Base-by-base conservation (phyloP, 2,888 invertebrate species). In the Xanthorhoe spadicearia region DNA sequence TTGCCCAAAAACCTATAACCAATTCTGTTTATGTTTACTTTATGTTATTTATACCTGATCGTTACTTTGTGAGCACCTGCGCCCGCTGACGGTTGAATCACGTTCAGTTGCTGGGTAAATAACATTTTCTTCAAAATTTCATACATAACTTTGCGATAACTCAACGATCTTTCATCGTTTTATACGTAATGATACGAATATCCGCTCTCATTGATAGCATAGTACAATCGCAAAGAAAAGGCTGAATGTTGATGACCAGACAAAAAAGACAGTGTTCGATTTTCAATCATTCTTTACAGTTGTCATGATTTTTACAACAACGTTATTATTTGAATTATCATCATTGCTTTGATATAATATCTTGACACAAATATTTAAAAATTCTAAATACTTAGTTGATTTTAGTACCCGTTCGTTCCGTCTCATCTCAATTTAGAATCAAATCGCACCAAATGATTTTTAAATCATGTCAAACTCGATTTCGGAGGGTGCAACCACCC, bases 181-280 rank as follows among this genome's bases (percentile, higher is more conserved):
- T 23, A 23, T 23, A 23, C 9, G 10, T 64, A 43, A 68, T 64
- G 64, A 46, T 35, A 54, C 55, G 59, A 64, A 69, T 66, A 69
- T 71, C 71, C 71, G 68, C 68, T 49, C 61, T 19, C 32, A 1
- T 68, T 68, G 62, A 64, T 66, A 68, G 32, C 18, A 53, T 23
- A 10, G 50, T 19, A 18, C 13, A 56, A 9, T 55, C n/a, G 8
- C 2, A 43, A 19, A 13, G 9, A 48, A 56, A 56, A 43, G 13
- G 32, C 6, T 32, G 32, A 32, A 32, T 7, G 8, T 32, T 32
- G 8, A 32, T 32, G 5, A 6, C 5, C n/a, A n/a, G n/a, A 28
- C 28, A 28, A 28, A 28, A n/a, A n/a, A n/a, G n/a, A n/a, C n/a
- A n/a, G n/a, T 28, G 28, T 5, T 32, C 32, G 32, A 32, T 32